These are phyloP conservation scores for Notarius quadriscutis DNA, from an alignment of 2,113 vertebrate species.

Conservation along the genomic window DNA sequence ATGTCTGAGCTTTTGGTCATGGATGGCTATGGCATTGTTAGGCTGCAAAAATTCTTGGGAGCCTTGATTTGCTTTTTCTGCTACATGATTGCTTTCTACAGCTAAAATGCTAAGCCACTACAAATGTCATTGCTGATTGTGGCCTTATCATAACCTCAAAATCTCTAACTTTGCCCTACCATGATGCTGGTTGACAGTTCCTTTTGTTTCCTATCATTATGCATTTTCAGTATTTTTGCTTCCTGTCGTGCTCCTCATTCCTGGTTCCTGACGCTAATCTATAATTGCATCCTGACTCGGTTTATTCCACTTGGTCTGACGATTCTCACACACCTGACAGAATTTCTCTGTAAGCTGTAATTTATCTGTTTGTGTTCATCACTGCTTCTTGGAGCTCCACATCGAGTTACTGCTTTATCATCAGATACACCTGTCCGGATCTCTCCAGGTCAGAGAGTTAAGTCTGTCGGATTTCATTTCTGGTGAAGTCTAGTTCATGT, in stretches of 20 bases:
- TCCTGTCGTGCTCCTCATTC: neutral
- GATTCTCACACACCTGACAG: neutral
- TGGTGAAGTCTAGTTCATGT: neutral
- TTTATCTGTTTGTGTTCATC: neutral
- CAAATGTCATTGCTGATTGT: neutral
- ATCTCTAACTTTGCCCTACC: neutral
- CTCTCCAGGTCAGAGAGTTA: neutral
- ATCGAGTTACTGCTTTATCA: neutral
- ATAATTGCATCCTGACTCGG: neutral
- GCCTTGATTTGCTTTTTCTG: neutral
- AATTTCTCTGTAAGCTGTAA: neutral
- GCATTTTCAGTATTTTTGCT: neutral
- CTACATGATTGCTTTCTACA: neutral
- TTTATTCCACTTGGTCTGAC: neutral
- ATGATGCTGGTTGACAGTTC: neutral
- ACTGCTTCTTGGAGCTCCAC: neutral
- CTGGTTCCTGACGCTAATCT: neutral
- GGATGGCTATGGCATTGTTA: neutral
- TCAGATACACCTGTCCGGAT: neutral
- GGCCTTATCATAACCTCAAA: neutral
- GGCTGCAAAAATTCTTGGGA: neutral
- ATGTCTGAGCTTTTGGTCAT: neutral
- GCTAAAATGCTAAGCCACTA: neutral
- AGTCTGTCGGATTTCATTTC: neutral
- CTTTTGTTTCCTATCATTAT: neutral